Evolutionary conservation across 2,797 vertebrate species (phyloP).

Genomic region (Potorous gilbertii): DNA sequence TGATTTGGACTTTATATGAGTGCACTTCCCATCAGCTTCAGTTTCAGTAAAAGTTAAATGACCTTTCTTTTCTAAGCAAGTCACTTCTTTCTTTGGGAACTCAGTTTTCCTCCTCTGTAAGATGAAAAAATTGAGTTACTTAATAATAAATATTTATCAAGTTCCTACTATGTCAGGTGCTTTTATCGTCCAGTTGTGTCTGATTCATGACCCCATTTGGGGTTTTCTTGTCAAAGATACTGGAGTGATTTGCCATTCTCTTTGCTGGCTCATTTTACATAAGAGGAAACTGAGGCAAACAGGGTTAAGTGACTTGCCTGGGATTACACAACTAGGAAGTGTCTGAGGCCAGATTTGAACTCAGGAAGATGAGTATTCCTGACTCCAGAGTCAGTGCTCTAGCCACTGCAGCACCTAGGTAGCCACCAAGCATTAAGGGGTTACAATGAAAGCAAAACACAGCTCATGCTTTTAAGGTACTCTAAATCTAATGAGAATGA

Average conservation of each 20-base stretch:
- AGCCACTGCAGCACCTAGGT: neutral
- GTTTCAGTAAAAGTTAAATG: neutral
- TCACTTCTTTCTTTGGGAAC: neutral
- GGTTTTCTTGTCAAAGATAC: neutral
- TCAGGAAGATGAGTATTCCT: neutral
- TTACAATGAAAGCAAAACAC: neutral
- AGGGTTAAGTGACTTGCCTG: neutral
- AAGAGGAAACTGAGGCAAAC: neutral
- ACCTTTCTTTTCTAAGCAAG: neutral
- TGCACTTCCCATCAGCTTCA: neutral
- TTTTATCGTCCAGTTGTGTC: neutral
- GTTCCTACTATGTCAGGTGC: neutral
- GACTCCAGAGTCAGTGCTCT: neutral
- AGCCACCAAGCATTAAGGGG: neutral
- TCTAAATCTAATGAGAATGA: neutral
- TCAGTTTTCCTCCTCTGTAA: neutral
- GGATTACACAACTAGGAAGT: neutral
- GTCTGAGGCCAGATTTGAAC: neutral
- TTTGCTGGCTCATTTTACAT: neutral
- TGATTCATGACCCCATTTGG: neutral
- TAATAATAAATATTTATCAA: neutral
- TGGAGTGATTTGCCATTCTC: neutral
- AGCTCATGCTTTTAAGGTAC: neutral
- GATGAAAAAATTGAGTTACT: neutral
- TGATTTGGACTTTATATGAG: neutral